Conservation (phyloP, 2,888 invertebrate genomes). For the Meliscaeva auricollis region DNA sequence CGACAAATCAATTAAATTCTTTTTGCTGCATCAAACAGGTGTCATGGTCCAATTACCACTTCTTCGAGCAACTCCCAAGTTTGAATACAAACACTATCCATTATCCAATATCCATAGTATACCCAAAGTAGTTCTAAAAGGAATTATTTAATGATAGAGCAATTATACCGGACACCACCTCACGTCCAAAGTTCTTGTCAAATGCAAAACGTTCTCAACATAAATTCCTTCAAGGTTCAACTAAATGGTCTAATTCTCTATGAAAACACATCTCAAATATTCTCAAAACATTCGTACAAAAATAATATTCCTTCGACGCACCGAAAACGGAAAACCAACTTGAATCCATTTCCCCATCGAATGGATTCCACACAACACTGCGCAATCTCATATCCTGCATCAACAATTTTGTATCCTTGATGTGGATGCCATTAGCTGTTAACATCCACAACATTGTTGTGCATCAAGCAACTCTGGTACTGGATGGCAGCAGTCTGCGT, state of each 20-base stretch:
- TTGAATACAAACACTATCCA: not conserved
- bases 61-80: constrained; percentile 13
- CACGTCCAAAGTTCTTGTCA: constrained; percentile 53
- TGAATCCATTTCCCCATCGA: constrained; percentile 42
- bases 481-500: constrained; percentile 36
- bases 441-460: constrained; percentile 68
- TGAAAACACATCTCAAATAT: constrained; percentile 49
- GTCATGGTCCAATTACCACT: constrained; percentile 21
- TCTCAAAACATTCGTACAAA: constrained; percentile 57
- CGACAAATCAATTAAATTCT: constrained; percentile 25
- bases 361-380: constrained; percentile 35
- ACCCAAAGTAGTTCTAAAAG: constrained; percentile 49
- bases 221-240: constrained; percentile 39
- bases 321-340: not conserved
- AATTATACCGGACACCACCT: constrained; percentile 67
- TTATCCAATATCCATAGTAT: not conserved
- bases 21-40: constrained; percentile 33
- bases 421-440: constrained; percentile 36
- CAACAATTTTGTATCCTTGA: constrained; percentile 41
- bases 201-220: constrained; percentile 46
- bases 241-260: constrained; percentile 56
- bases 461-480: constrained; percentile 32
- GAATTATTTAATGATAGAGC: constrained; percentile 62
- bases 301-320: constrained; percentile 16
- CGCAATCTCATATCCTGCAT: constrained; percentile 56